A percentile compares a stretch with the other conserved stretches of the same genome.
Evolutionary conservation across 2,113 vertebrate species (phyloP).

Genomic region (Agelaius tricolor): DNA sequence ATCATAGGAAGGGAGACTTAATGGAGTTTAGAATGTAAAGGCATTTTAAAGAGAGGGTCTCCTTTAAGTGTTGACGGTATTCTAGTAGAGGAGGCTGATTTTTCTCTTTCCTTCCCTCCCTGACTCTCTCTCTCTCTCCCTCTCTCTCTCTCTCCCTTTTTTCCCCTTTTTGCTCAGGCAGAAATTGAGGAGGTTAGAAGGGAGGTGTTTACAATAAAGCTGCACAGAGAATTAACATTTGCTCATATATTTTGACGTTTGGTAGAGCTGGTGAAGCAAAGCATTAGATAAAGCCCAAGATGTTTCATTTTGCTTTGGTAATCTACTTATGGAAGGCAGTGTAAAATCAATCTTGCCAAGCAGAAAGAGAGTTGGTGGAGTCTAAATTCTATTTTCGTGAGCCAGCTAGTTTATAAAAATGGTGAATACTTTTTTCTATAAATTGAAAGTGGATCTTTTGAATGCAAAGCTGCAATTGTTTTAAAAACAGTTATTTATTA

Average conservation of each 20-base stretch:
- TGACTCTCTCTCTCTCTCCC: neutral
- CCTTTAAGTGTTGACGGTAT: constrained; percentile 47
- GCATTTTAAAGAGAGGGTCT: constrained; percentile 49
- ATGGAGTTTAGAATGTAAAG: constrained; percentile 35
- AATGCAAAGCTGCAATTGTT: constrained; percentile 77
- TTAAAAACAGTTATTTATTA: constrained; percentile 86
- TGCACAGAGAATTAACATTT: constrained; percentile 64
- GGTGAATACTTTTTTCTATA: constrained; percentile 64
- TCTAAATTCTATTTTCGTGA: constrained; percentile 80
- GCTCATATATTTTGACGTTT: constrained; percentile 69
- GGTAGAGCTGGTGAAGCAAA: constrained; percentile 70
- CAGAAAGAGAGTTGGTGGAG: constrained; percentile 78
- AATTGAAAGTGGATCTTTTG: constrained; percentile 74
- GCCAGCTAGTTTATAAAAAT: constrained; percentile 78
- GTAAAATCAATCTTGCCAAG: constrained; percentile 84
- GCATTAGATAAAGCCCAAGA: constrained; percentile 79
- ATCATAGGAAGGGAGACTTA: constrained; percentile 6
- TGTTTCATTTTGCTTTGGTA: constrained; percentile 80
- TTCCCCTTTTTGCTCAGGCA: neutral
- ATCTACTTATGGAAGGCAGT: constrained; percentile 81
- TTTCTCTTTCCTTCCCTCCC: neutral
- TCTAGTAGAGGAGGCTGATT: constrained; percentile 20
- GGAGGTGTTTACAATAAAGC: constrained; percentile 52
- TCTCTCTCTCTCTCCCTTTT: neutral
- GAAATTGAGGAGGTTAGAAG: constrained; percentile 35